Evolutionary conservation across 1,140 invertebrate genomes (phyloP), one percentile per base, ranked within the genome.

Genomic region (Drosophila ananassae): DNA sequence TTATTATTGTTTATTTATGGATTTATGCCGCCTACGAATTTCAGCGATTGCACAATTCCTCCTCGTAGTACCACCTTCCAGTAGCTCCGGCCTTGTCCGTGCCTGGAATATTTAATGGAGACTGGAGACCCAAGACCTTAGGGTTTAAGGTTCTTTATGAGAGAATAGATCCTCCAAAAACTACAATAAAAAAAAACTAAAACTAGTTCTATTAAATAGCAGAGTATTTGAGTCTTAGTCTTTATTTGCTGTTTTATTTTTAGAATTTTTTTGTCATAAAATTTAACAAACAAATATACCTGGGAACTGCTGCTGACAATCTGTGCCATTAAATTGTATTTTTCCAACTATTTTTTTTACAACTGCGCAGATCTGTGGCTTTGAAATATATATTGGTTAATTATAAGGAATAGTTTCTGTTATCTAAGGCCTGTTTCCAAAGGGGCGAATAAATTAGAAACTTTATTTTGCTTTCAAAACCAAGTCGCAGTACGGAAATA

Each of bases 1-100:
- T 85, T 77, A 87, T 85, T 85, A 58, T 69, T 74, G 85, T 81
- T 85, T 81, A 85, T 85, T 85, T 82, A 72, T 82, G 79, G 80
- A 84, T 73, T 75, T 76, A 69, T 71, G 64, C 67, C 82, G 82
- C 82, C 82, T 82, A 85, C 82, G 75, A 82, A 57, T 73, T 53
- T 53, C 50, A 17, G 62, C 62, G 83, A 89, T 85, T 85, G 79
- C 83, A 85, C 78, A 85, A 85, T 25, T 62, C 28, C 21, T n/a
- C 22, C 2, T 8, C 39, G 24, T 22, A 37, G 34, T 37, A 17
- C 17, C 17, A 17, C 17, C 17, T 17, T 37, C 12, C 34, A 37
- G 12, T 37, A 37, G 8, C 32, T n/a, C 28, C 78, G 75, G 75
- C 79, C 75, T 79, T 69, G 74, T 55, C 46, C 66, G 60, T 85